Base-by-base conservation (phyloP, 2,113 vertebrate genomes). In the Cyrtonyx montezumae region DNA sequence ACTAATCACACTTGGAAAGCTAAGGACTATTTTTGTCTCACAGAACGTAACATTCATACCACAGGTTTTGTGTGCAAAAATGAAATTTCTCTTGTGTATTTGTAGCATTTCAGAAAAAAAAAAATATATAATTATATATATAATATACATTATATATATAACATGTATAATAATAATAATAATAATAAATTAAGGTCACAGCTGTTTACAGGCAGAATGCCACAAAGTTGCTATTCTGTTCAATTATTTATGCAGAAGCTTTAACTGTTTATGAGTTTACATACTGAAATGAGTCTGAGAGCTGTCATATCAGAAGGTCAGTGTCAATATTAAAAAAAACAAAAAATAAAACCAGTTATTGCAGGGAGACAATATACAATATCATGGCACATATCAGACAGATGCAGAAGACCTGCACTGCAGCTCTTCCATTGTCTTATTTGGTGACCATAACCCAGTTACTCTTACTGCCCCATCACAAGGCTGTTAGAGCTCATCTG, bases 171-270 rank as follows among this genome's bases (percentile, higher is more conserved):
- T 37, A 37, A 37, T 37, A 25, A 25, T 4, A 26, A 14, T 51
- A 51, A 51, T 51, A 26, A 51, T 51, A 51, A 73, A 79, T 55
- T 19, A 55, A 62, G 23, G 43, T 45, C 81, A 30, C 84, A 55
- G 56, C 40, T 75, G 28, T 71, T 71, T 78, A 62, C 53, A 87
- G 76, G 40, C 48, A 69, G 70, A 88, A 76, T 45, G 36, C 48
- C 67, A 84, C 23, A 61, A 81, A 79, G 13, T 25, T 86, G 77
- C 70, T 83, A 63, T 2, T 84, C 68, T 70, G 49, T 40, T 71
- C 48, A 69, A 90, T 88, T 71, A 91, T 85, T 89, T 80, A 87
- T 55, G 53, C 70, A 76, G 45, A 32, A n/a, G 13, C 70, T 82
- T 32, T 55, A 26, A 81, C 71, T 89, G 36, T 53, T 95, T 65